A percentile compares a stretch with the other conserved stretches of the same genome.
Conservation (phyloP, 2,113 vertebrate genomes). For the Glareola pratincola region DNA sequence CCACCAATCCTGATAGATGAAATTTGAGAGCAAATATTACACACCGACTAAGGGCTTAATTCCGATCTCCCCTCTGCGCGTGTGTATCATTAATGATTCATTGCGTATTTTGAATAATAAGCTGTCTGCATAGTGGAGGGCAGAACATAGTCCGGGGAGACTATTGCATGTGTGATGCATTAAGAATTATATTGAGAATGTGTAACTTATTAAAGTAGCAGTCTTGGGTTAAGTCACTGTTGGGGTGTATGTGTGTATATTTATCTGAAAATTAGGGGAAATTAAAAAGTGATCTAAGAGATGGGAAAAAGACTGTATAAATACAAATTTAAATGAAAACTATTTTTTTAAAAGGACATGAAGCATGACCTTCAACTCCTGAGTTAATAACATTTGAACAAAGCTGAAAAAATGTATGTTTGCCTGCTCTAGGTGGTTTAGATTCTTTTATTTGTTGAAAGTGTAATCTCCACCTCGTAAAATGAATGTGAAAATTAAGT, state of each 20-base stretch:
- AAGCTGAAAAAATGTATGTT: not conserved
- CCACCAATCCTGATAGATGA: not conserved
- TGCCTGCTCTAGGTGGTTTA: not conserved
- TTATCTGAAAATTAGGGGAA: conserved; percentile 22
- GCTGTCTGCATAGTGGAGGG: conserved; percentile 30
- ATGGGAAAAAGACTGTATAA: not conserved
- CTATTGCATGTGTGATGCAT: conserved; percentile 30
- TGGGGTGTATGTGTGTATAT: not conserved
- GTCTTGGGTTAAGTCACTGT: not conserved
- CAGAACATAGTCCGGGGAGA: conserved; percentile 19
- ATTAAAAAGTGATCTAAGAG: not conserved
- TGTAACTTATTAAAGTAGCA: conserved; percentile 37
- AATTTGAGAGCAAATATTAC: conserved; percentile 8
- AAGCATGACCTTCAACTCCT: not conserved
- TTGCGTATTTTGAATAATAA: conserved; percentile 60
- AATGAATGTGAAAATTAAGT: conserved; percentile 25
- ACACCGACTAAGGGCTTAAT: not conserved
- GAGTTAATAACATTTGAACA: not conserved
- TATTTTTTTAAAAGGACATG: not conserved
- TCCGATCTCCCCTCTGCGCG: not conserved
- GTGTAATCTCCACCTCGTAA: not conserved
- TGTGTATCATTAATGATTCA: conserved; percentile 63
- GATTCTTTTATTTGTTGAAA: conserved; percentile 11
- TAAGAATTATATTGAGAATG: conserved; percentile 6
- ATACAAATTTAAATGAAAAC: not conserved